Conservation (phyloP, 2,113 vertebrate species). For the Plotosus lineatus region DNA sequence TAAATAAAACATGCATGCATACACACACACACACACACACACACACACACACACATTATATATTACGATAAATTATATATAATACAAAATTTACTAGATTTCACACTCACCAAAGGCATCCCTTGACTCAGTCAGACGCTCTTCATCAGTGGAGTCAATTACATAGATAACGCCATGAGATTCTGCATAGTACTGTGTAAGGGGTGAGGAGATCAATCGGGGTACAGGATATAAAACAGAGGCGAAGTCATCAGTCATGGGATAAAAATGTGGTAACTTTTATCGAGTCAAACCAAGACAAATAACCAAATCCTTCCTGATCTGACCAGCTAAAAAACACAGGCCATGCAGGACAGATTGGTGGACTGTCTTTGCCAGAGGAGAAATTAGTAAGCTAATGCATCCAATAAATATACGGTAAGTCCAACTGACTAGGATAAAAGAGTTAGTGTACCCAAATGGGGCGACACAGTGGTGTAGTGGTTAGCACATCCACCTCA, state of each 20-base stretch:
- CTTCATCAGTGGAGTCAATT: slow-evolving; percentile 95
- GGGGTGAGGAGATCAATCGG: too few species aligned
- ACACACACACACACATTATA: too few species aligned
- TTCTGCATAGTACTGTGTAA: slow-evolving; percentile 97
- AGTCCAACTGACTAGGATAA: not conserved
- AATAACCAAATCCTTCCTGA: not conserved
- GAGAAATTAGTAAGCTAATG: too few species aligned
- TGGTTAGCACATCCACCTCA: too few species aligned
- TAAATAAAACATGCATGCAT: too few species aligned
- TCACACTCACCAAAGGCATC: slow-evolving; percentile 85
- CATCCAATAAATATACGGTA: too few species aligned
- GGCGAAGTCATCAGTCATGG: too few species aligned
- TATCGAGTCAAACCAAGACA: not conserved
- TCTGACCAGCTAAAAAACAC: not conserved
- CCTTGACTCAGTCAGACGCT: slow-evolving; percentile 89
- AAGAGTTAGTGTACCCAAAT: too few species aligned
- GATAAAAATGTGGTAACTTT: not conserved
- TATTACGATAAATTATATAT: too few species aligned
- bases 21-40: too few species aligned
- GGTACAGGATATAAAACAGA: not conserved
- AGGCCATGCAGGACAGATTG: not conserved
- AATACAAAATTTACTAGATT: too few species aligned
- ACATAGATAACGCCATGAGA: slow-evolving; percentile 96
- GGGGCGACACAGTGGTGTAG: too few species aligned
- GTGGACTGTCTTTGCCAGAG: not conserved